Conservation (phyloP, 2,113 vertebrate species). For the Gnathochromis pfefferi region DNA sequence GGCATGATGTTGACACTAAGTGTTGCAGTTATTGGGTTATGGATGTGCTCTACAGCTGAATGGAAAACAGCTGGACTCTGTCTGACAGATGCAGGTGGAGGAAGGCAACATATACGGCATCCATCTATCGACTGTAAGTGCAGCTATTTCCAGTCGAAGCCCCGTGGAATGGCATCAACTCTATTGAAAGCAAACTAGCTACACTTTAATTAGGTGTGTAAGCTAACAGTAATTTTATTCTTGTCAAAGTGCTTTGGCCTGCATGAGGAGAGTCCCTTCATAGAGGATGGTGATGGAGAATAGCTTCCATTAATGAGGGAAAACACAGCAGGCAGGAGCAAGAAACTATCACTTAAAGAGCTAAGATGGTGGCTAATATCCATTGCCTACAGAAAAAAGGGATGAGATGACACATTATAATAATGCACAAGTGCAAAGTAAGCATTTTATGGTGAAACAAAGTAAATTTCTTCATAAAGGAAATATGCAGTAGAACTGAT, state of each 20-base stretch:
- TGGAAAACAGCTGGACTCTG: conserved; percentile 6
- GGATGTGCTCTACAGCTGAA: background rate
- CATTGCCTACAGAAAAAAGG: conserved; percentile 22
- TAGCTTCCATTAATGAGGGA: conserved; percentile 61
- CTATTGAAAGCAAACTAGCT: conserved; percentile 16
- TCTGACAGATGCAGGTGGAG: conserved; percentile 40
- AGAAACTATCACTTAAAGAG: conserved; percentile 62
- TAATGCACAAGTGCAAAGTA: conserved; percentile 60
- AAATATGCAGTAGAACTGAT: background rate
- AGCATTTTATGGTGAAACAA: conserved; percentile 49
- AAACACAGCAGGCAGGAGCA: conserved; percentile 59
- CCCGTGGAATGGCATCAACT: conserved; percentile 22
- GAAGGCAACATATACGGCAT: conserved; percentile 25
- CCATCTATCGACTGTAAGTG: conserved; percentile 30
- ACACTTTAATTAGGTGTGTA: conserved; percentile 54
- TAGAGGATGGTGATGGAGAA: conserved; percentile 51
- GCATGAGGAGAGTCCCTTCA: conserved; percentile 39
- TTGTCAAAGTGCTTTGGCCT: conserved; percentile 42
- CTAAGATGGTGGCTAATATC: conserved; percentile 49
- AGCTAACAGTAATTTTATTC: conserved; percentile 47
- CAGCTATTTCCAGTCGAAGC: background rate
- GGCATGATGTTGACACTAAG: background rate
- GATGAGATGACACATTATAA: conserved; percentile 62
- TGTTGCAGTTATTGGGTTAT: background rate
- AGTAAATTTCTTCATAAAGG: conserved; percentile 32